A percentile compares a stretch with the other conserved stretches of the same genome.
Conservation (phyloP, 2,113 vertebrate species). For the Hucho hucho region DNA sequence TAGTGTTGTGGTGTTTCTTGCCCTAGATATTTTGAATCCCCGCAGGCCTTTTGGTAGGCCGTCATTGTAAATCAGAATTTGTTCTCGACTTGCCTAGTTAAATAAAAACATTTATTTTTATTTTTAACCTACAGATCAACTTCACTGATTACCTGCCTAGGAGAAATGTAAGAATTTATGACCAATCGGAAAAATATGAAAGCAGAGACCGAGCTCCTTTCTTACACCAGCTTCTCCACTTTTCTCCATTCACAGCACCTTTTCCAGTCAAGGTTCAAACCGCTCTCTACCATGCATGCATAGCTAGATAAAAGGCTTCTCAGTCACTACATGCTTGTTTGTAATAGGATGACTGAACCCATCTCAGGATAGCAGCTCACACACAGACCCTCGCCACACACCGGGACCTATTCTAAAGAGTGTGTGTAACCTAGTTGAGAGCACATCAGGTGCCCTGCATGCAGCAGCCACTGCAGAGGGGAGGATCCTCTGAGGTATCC, state of each 20-base stretch:
- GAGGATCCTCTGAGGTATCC: conserved; percentile 54
- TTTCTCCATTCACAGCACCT: neutral
- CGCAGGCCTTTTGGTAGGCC: too few species aligned
- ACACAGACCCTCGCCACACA: conserved; percentile 17
- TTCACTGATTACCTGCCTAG: neutral
- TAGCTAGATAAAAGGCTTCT: neutral
- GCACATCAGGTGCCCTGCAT: conserved; percentile 58
- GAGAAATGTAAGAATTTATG: neutral
- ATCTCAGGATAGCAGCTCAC: conserved; percentile 20
- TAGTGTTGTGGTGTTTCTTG: too few species aligned
- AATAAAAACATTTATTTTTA: too few species aligned
- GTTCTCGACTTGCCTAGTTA: too few species aligned
- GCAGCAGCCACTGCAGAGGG: conserved; percentile 69
- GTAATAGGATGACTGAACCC: conserved; percentile 14
- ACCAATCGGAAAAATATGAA: neutral
- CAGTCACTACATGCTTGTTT: conserved; percentile 13
- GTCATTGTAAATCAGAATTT: too few species aligned
- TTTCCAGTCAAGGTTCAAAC: conserved; percentile 4
- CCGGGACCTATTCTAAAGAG: conserved; percentile 49
- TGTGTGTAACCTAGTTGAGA: conserved; percentile 53
- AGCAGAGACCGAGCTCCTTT: neutral
- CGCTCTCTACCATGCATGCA: neutral
- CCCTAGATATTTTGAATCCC: too few species aligned
- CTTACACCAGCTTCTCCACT: neutral
- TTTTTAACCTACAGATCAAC: neutral